Evolutionary conservation across 2,888 invertebrate genomes (phyloP).

Genomic region (Apamea anceps): DNA sequence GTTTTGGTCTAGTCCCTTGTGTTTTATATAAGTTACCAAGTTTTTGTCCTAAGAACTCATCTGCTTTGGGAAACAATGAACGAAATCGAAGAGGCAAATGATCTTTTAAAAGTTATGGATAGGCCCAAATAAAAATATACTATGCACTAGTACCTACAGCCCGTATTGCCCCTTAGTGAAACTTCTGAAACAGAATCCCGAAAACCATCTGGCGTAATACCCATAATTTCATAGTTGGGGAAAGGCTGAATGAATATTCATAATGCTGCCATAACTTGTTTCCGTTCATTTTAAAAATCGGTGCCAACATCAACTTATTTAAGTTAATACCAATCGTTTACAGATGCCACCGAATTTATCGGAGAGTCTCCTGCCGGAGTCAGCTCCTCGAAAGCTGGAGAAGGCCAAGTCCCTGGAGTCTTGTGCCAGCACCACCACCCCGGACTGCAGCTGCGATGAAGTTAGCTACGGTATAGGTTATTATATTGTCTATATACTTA

Average conservation of each 20-base stretch:
- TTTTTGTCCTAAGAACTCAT: not conserved
- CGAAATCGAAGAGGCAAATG: slow-evolving; percentile 23
- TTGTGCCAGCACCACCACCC: slow-evolving; percentile 58
- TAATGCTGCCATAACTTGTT: not conserved
- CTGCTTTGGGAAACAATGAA: not conserved
- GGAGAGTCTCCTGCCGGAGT: slow-evolving; percentile 74
- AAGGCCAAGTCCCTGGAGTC: slow-evolving; percentile 69
- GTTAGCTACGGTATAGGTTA: slow-evolving; percentile 78
- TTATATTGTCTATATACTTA: slow-evolving; percentile 19
- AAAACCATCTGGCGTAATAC: too few species aligned
- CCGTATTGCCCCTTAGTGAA: not conserved
- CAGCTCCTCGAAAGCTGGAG: slow-evolving; percentile 64
- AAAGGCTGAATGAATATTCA: too few species aligned
- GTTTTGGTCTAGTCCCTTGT: not conserved
- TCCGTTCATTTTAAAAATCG: not conserved
- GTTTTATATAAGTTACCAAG: not conserved
- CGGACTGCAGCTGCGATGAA: slow-evolving; percentile 73
- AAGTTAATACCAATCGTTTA: slow-evolving; percentile 16
- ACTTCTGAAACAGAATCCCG: not conserved
- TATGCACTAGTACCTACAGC: not conserved
- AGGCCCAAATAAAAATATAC: not conserved
- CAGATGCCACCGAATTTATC: slow-evolving; percentile 80
- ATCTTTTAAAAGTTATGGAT: not conserved
- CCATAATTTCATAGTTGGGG: not conserved
- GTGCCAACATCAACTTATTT: not conserved